Evolutionary conservation across 2,888 invertebrate genomes (phyloP), one percentile per base, ranked within the genome.

Genomic region (Mimachlamys varia): DNA sequence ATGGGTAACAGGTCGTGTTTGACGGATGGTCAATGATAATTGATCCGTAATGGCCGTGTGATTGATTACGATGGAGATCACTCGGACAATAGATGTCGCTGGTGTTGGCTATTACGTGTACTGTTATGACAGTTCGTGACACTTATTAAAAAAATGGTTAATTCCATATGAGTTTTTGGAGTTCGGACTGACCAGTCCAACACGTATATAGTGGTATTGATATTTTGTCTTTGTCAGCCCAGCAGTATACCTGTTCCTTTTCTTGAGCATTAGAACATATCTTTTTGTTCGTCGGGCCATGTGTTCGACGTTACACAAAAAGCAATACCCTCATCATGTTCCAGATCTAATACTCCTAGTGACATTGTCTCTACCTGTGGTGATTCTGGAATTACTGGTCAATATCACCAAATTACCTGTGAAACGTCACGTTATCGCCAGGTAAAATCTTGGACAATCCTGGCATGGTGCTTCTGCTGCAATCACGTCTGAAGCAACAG

Each of bases 1-100:
- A 58, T 12, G 76, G 76, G 76, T 76, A 76, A 76, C 76, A 76
- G 76, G 76, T 76, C 76, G 76, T 13, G 76, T 76, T 76, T 76
- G 76, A 76, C 76, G 13, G 76, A 76, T 76, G 76, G 76, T 76
- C 76, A 76, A 76, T 27, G 76, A 27, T 76, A 76, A 76, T 76
- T 76, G 76, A 76, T 76, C 76, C 33, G 76, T 76, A 76, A 76
- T 76, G 76, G 76, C 0, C 12, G 27, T 10, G 13, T 76, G 76
- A 76, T 76, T 76, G 76, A 76, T 76, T 76, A 76, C 27, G 76
- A 76, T 27, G 33, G 27, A 33, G 27, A 76, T 76, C 76, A 27
- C 22, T 17, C 10, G 76, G 76, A 76, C 76, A 76, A 76, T 76
- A 33, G 76, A 76, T 76, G 76, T 76, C 76, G 76, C 76, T 76